These are phyloP conservation scores for Ectemnius lituratus DNA, from an alignment of 2,888 invertebrate genomes.

Conservation along the genomic window DNA sequence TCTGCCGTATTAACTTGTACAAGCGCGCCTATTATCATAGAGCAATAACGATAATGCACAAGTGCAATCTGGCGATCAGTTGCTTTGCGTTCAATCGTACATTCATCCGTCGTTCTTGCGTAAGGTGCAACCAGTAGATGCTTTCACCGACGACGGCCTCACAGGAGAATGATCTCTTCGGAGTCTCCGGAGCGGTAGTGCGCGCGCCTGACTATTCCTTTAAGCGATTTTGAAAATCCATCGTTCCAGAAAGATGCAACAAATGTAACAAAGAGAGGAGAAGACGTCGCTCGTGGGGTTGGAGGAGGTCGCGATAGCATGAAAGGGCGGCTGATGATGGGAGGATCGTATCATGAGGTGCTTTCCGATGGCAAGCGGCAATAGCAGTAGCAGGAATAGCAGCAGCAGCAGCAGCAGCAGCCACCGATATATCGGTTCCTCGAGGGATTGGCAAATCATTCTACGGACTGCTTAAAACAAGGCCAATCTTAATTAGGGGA, in stretches of 20 bases:
- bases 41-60: not conserved
- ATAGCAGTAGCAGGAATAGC: constrained; percentile 15
- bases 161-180: too few species aligned
- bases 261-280: constrained; percentile 28
- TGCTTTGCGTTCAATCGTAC: not conserved
- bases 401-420: not conserved
- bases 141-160: not conserved
- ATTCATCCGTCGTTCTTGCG: constrained; percentile 16
- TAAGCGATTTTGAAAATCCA: constrained; percentile 37
- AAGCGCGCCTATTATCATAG: not conserved
- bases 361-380: constrained; percentile 11
- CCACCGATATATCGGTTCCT: constrained; percentile 44
- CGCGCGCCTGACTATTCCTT: constrained; percentile 7
- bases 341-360: constrained; percentile 21
- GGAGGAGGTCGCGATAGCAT: not conserved
- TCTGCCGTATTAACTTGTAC: not conserved
- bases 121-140: constrained; percentile 14
- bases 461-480: constrained; percentile 56
- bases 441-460: constrained; percentile 51
- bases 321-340: not conserved
- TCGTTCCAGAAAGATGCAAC: constrained; percentile 36
- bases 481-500: constrained; percentile 71
- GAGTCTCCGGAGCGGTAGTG: not conserved
- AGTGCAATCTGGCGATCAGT: not conserved
- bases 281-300: not conserved